Conservation (phyloP, 1,140 invertebrate species). For the Drosophila lacertosa region DNA sequence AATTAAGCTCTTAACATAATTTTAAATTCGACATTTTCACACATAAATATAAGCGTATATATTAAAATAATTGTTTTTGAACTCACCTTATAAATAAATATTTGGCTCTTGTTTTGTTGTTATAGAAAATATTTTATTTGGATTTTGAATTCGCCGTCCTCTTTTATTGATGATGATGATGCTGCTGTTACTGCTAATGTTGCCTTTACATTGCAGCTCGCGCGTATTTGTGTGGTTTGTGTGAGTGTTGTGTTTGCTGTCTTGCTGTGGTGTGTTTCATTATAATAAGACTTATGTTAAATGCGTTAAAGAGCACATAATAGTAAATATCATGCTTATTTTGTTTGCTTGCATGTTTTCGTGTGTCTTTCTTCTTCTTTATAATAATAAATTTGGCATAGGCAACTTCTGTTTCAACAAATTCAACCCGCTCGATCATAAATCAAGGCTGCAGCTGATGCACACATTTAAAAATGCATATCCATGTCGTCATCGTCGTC, state of each 20-base stretch:
- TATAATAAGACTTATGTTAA: constrained; percentile 55
- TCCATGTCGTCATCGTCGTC: constrained; percentile 39
- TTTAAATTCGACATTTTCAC: too few relatives aligned
- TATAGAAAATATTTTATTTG: constrained; percentile 58
- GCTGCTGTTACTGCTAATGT: constrained; percentile 7
- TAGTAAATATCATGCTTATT: constrained; percentile 9
- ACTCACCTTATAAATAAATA: constrained; percentile 59
- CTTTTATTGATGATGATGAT: neutral
- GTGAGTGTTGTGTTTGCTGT: constrained; percentile 9
- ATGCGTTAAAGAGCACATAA: constrained; percentile 57
- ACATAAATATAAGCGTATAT: neutral
- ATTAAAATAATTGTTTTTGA: neutral
- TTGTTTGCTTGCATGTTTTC: constrained; percentile 1
- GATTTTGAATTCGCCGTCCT: constrained; percentile 36
- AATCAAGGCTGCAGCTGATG: neutral
- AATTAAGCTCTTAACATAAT: too few relatives aligned
- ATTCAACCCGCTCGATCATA: constrained; percentile 12
- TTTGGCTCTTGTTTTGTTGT: constrained; percentile 52
- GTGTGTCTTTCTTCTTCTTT: constrained; percentile 4
- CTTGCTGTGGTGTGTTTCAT: constrained; percentile 20
- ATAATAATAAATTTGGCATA: constrained; percentile 57
- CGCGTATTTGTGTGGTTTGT: neutral
- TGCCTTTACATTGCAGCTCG: neutral
- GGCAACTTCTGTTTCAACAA: constrained; percentile 50
- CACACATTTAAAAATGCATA: constrained; percentile 43